Base-by-base conservation (phyloP, 2,113 vertebrate species). In the Coregonus clupeaformis region DNA sequence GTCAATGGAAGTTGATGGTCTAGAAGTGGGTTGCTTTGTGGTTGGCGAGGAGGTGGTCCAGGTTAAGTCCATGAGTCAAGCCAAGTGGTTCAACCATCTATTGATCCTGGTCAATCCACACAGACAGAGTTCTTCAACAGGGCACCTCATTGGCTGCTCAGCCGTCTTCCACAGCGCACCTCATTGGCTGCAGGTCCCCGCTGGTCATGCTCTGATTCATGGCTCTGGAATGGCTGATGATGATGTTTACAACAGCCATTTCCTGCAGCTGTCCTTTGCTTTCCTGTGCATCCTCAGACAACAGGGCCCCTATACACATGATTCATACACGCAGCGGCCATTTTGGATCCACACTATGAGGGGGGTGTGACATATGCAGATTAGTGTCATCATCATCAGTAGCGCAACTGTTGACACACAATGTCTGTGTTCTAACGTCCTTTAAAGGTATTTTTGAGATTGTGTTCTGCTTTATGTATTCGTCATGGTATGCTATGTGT, bases 61-160 rank as follows among this genome's bases (percentile, higher is more conserved):
- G 27, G 77, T 72, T 45, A 24, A 22, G 42, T n/a, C n/a, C n/a
- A n/a, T n/a, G n/a, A n/a, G n/a, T n/a, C n/a, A n/a, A n/a, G n/a
- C n/a, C n/a, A n/a, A 60, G 66, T 77, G 77, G 83, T 78, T 81
- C 71, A 85, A 77, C 36, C 72, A 78, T 78, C 72, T 81, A 89
- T 84, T 86, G 86, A 90, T 89, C 76, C 45, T 9, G 76, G 72
- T 13, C 85, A 71, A 73, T 84, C 71, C 77, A 29, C 72, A 79
- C 67, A 7, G 68, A n/a, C n/a, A n/a, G n/a, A n/a, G n/a, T n/a
- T n/a, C n/a, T n/a, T n/a, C n/a, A n/a, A 27, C 74, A 64, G 12
- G 68, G 59, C 18, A 5, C 73, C 47, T 67, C n/a, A 60, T 70
- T 68, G 36, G 36, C 36, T 36, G 36, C 36, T 36, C 36, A 36